Conservation (phyloP, 2,797 vertebrate species). For the Rousettus madagascariensis region DNA sequence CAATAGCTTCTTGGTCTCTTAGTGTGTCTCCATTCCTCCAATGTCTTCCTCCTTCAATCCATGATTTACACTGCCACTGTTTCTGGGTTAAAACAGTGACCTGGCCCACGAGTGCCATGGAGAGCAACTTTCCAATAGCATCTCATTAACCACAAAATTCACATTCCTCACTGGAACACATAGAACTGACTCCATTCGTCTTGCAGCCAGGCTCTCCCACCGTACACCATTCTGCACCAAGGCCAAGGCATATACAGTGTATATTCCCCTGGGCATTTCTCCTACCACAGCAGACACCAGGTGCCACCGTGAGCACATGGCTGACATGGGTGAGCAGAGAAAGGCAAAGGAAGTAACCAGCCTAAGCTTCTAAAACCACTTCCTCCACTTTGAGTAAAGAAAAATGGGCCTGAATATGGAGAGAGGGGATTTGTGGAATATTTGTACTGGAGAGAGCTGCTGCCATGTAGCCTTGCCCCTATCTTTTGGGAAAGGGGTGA, state of each 20-base stretch:
- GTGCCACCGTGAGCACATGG: background rate
- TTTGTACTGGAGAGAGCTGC: background rate
- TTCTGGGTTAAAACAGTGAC: background rate
- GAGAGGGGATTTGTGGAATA: background rate
- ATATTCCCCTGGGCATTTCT: background rate
- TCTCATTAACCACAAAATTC: background rate
- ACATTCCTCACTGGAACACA: background rate
- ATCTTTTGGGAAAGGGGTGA: background rate
- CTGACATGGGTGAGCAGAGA: background rate
- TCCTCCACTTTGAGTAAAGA: background rate
- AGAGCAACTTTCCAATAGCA: background rate
- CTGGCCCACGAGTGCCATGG: background rate
- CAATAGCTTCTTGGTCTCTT: background rate
- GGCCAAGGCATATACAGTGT: background rate
- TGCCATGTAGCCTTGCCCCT: background rate
- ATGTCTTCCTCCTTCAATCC: background rate
- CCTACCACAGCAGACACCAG: background rate
- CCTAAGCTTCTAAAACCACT: background rate
- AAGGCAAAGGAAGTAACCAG: background rate
- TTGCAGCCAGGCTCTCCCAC: background rate
- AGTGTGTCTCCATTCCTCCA: background rate
- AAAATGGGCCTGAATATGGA: background rate
- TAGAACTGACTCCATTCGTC: background rate
- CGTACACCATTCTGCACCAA: background rate
- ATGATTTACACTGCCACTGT: fast-evolving